Evolutionary conservation across 2,113 vertebrate genomes (phyloP).

Genomic region (Crotophaga sulcirostris): DNA sequence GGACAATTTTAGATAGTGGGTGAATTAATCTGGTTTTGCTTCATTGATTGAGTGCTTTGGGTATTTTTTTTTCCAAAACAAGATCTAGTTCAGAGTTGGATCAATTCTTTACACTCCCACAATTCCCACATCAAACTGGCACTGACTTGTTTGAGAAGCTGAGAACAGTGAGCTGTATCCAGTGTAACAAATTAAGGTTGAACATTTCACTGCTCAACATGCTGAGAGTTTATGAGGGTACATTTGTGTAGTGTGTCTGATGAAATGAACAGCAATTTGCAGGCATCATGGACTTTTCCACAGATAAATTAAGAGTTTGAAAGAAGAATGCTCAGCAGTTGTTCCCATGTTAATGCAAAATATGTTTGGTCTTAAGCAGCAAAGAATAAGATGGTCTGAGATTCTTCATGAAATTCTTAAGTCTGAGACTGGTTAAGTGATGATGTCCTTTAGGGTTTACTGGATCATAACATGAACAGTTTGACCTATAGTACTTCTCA

Average conservation of each 20-base stretch:
- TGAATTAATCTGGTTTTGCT: neutral
- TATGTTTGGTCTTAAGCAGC: neutral
- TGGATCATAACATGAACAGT: neutral
- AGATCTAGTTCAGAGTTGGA: neutral
- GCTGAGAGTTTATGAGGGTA: neutral
- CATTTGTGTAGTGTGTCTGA: neutral
- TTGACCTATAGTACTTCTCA: neutral
- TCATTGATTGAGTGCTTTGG: neutral
- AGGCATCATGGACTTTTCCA: neutral
- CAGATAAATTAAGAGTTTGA: neutral
- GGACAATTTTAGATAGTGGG: neutral
- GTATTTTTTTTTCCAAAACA: neutral
- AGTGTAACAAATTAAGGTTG: slow-evolving; percentile 20
- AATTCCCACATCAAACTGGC: slow-evolving; percentile 11
- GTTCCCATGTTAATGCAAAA: neutral
- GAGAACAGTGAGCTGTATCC: slow-evolving; percentile 9
- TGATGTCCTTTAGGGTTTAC: neutral
- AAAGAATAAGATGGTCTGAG: neutral
- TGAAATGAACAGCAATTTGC: neutral
- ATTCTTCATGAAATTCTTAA: neutral
- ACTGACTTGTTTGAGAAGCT: slow-evolving; percentile 10
- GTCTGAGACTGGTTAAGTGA: neutral
- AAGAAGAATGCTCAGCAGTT: neutral
- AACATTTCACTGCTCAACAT: neutral
- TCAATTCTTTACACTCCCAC: slow-evolving; percentile 15